These are phyloP conservation scores for Leucophenga varia DNA, from an alignment of 1,140 invertebrate genomes.

Conservation along the genomic window DNA sequence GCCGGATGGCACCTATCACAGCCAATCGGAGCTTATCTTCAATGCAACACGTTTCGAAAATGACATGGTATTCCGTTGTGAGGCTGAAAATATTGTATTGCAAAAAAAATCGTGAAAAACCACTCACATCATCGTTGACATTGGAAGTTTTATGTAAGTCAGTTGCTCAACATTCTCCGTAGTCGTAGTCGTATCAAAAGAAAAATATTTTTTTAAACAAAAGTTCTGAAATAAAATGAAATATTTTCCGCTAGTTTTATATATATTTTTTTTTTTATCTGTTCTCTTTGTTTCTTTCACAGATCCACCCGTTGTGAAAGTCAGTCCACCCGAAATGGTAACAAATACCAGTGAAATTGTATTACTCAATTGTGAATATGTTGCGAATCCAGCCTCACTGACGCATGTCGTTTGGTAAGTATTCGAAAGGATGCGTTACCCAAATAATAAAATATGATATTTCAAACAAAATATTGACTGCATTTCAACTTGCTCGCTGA, in stretches of 20 bases:
- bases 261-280: conserved; percentile 9
- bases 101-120: conserved; percentile 68
- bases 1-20: conserved; percentile 74
- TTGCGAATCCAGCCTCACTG: conserved; percentile 77
- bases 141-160: conserved; percentile 84
- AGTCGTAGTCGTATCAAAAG: too few species aligned
- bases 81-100: conserved; percentile 79
- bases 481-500: too few species aligned
- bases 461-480: too few species aligned
- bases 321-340: conserved; percentile 72
- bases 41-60: conserved; percentile 80
- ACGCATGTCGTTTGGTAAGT: conserved; percentile 77
- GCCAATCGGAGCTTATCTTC: conserved; percentile 74
- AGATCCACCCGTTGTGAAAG: conserved; percentile 81
- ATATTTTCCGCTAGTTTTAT: conserved; percentile 14
- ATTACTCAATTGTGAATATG: conserved; percentile 75
- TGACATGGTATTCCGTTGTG: conserved; percentile 73
- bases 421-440: too few species aligned
- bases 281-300: conserved; percentile 33
- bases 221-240: not conserved
- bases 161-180: too few species aligned
- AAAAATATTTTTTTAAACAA: too few species aligned
- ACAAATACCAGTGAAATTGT: conserved; percentile 76
- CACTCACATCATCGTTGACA: conserved; percentile 67
- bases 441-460: not conserved